Conservation (phyloP, 2,888 invertebrate species). For the Bursaphelenchus okinawaensis region DNA sequence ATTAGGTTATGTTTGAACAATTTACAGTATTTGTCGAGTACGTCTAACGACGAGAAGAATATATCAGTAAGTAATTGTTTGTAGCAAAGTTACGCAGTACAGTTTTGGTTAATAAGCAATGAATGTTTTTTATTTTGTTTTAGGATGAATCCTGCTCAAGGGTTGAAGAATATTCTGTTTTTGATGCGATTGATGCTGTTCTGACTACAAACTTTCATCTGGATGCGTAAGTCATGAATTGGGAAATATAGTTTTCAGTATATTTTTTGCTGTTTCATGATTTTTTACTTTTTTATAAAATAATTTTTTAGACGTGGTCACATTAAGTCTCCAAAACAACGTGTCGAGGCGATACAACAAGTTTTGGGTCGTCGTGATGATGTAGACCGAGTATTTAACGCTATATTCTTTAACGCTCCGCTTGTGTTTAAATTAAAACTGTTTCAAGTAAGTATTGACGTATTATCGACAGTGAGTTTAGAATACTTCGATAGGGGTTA, state of each 20-base stretch:
- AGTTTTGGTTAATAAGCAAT: background rate
- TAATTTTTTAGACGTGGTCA: conserved; percentile 1
- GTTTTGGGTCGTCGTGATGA: conserved; percentile 12
- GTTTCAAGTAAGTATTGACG: background rate
- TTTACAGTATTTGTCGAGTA: conserved; percentile 14
- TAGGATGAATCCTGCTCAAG: conserved; percentile 1
- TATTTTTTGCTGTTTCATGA: too few species aligned
- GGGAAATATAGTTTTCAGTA: too few species aligned
- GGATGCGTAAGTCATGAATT: conserved; percentile 10
- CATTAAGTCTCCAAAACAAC: conserved; percentile 2
- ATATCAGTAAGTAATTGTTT: background rate
- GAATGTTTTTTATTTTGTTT: background rate
- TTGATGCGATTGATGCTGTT: conserved; percentile 17
- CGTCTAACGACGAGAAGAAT: background rate
- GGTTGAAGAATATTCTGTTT: conserved; percentile 13
- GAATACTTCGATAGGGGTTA: too few species aligned
- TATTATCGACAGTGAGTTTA: background rate
- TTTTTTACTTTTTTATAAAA: too few species aligned
- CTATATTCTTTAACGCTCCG: conserved; percentile 15
- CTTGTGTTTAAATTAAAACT: background rate
- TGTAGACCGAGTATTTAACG: conserved; percentile 12
- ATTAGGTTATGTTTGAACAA: conserved; percentile 16
- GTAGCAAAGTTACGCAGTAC: background rate
- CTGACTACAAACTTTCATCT: conserved; percentile 10
- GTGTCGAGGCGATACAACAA: conserved; percentile 8